These are phyloP conservation scores for Campoplex capitator DNA, from an alignment of 2,888 invertebrate genomes.

Conservation along the genomic window DNA sequence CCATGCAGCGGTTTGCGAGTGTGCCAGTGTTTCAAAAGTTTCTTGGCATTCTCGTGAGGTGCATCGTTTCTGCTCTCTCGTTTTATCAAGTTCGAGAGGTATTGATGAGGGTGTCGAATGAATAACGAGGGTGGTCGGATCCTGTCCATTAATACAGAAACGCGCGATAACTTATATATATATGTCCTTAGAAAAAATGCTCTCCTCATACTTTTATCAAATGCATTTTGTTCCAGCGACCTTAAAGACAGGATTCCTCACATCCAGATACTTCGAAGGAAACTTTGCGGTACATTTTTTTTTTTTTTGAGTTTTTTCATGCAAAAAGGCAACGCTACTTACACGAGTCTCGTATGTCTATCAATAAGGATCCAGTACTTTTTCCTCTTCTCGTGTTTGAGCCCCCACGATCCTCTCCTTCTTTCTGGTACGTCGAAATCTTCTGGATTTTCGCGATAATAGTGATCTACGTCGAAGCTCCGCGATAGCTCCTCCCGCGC, in stretches of 20 bases:
- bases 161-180: neutral
- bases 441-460: constrained; percentile 75
- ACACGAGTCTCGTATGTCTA: neutral
- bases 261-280: neutral
- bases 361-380: neutral
- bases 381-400: neutral
- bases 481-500: constrained; percentile 13
- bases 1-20: neutral
- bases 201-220: neutral
- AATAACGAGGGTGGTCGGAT: neutral
- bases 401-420: neutral
- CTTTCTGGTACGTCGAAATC: constrained; percentile 10
- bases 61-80: neutral
- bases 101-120: constrained; percentile 22
- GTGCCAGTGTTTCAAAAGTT: neutral
- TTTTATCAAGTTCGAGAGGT: constrained; percentile 28
- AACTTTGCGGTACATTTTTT: neutral
- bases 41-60: constrained; percentile 1
- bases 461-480: constrained; percentile 71
- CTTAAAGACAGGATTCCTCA: neutral
- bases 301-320: neutral
- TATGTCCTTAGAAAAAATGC: neutral
- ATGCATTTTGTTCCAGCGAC: neutral
- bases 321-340: neutral
- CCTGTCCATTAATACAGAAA: constrained; percentile 17